Percentiles rank a stretch among this genome's conserved stretches.
Conservation (phyloP, 2,113 vertebrate genomes). For the Mobula birostris region DNA sequence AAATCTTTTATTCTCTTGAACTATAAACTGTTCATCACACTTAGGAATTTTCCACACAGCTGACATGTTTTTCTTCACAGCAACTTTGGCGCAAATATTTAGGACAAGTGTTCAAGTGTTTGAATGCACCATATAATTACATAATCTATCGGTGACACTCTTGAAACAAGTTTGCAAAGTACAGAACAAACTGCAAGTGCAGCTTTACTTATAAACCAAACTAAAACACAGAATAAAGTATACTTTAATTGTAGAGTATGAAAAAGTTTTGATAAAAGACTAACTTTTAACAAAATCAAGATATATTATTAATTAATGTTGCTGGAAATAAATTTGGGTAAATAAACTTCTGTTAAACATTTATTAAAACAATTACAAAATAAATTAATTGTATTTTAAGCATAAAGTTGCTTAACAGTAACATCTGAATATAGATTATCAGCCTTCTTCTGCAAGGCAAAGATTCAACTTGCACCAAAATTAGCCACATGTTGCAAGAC, state of each 20-base stretch:
- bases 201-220: conserved; percentile 4
- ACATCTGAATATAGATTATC: too few relatives aligned
- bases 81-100: conserved; percentile 66
- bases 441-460: not conserved
- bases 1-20: conserved; percentile 53
- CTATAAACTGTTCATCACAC: conserved; percentile 62
- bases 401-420: not conserved
- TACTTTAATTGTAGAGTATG: not conserved
- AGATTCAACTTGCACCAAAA: not conserved
- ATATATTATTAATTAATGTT: not conserved
- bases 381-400: not conserved
- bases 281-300: not conserved
- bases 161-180: conserved; percentile 55
- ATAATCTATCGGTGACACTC: conserved; percentile 56
- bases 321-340: not conserved
- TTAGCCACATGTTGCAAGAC: not conserved
- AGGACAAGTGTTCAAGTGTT: conserved; percentile 63
- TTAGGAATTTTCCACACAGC: conserved; percentile 59
- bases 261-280: not conserved
- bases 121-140: conserved; percentile 52
- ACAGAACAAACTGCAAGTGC: conserved; percentile 52
- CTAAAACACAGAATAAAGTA: not conserved
- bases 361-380: not conserved
- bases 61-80: conserved; percentile 59
- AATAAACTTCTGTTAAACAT: not conserved